Conservation (phyloP, 2,888 invertebrate genomes). For the Cephus nigrinus region DNA sequence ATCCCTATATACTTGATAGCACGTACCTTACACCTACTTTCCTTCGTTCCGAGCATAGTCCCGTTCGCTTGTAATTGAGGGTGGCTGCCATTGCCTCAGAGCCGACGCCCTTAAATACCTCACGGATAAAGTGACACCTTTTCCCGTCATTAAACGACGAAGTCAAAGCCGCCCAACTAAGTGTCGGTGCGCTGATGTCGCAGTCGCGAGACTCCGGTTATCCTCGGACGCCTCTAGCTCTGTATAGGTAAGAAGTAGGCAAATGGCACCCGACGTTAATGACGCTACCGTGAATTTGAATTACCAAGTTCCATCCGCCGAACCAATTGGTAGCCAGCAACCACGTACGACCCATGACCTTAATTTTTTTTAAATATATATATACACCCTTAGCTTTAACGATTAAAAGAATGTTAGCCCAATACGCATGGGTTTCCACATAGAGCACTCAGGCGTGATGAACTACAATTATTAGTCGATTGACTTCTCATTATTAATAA, state of each 20-base stretch:
- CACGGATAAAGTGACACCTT: constrained; percentile 34
- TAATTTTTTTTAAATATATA: not conserved
- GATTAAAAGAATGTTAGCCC: constrained; percentile 21
- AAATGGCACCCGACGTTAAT: constrained; percentile 33
- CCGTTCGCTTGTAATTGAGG: not conserved
- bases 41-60: not conserved
- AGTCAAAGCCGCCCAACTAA: constrained; percentile 5
- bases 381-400: not conserved
- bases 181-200: constrained; percentile 11
- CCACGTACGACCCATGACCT: not conserved
- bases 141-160: constrained; percentile 42
- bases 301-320: constrained; percentile 9
- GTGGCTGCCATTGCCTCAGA: no score
- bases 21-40: not conserved
- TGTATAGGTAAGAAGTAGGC: constrained; percentile 30
- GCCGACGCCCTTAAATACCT: constrained; percentile 16
- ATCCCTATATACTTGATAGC: not conserved
- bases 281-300: constrained; percentile 21
- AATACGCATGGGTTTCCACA: not conserved
- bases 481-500: not conserved
- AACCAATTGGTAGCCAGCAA: not conserved
- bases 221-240: constrained; percentile 12
- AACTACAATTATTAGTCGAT: not conserved
- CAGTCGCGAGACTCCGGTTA: constrained; percentile 38
- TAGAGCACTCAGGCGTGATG: not conserved